Evolutionary conservation across 1,140 invertebrate genomes (phyloP).

Genomic region (Uloborus diversus): DNA sequence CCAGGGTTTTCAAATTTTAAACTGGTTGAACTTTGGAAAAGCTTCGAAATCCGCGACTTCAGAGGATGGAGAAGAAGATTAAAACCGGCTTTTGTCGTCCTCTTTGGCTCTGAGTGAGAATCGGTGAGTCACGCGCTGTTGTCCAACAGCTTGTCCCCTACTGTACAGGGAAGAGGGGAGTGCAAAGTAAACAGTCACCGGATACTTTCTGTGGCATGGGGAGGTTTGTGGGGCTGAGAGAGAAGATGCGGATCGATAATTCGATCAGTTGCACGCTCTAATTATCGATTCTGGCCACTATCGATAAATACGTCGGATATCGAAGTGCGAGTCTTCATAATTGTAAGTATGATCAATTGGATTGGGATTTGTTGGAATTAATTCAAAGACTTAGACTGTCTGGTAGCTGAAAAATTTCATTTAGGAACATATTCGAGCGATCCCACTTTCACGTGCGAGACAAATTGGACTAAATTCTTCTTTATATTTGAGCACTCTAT

Average conservation of each 20-base stretch:
- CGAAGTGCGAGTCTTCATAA: too few species aligned
- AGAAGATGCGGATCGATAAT: constrained; percentile 2
- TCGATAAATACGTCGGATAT: too few species aligned
- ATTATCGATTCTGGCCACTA: constrained; percentile 26
- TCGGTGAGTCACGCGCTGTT: constrained; percentile 1
- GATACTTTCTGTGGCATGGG: not conserved
- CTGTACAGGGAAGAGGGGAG: not conserved
- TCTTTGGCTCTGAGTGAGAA: constrained; percentile 1
- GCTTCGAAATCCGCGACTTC: constrained; percentile 7
- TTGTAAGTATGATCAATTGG: too few species aligned
- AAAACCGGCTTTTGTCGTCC: constrained; percentile 4
- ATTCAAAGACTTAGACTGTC: too few species aligned
- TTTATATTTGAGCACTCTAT: too few species aligned
- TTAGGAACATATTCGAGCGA: too few species aligned
- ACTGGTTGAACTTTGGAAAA: constrained; percentile 3
- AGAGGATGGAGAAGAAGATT: not conserved
- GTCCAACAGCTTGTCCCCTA: constrained; percentile 24
- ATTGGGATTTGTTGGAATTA: too few species aligned
- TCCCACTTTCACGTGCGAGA: too few species aligned
- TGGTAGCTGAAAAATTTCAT: too few species aligned
- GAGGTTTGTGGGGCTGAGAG: too few species aligned
- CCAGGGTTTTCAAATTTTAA: too few species aligned
- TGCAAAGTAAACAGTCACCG: constrained; percentile 21
- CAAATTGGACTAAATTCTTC: too few species aligned
- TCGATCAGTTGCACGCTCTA: not conserved